Evolutionary conservation across 2,888 invertebrate species (phyloP).

Genomic region (Chrysomela aeneicollis): DNA sequence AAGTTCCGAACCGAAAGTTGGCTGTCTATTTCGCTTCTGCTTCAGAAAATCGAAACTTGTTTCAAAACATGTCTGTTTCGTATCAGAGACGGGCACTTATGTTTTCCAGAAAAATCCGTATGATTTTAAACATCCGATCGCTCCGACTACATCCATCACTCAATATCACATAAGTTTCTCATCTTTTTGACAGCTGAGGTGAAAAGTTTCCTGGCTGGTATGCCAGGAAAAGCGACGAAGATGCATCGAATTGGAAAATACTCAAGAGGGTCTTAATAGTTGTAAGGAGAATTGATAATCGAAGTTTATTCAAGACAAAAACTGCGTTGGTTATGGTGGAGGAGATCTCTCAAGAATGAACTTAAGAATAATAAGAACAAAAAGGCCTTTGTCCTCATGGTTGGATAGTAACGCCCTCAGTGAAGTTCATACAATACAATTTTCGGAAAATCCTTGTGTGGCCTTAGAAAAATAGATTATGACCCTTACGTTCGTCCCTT

Average conservation of each 20-base stretch:
- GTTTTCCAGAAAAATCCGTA: constrained; percentile 26
- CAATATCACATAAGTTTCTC: constrained; percentile 46
- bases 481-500: not conserved
- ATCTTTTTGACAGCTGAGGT: constrained; percentile 40
- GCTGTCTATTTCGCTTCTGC: not conserved
- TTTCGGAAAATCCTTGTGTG: not conserved
- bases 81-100: constrained; percentile 11
- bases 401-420: not conserved
- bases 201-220: constrained; percentile 36
- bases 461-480: constrained; percentile 2
- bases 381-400: not conserved
- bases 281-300: not conserved
- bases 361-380: not conserved
- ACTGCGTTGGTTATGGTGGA: no score
- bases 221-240: not conserved
- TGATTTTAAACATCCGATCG: constrained; percentile 25
- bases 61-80: constrained; percentile 7
- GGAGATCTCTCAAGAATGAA: no score
- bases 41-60: not conserved
- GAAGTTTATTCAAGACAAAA: not conserved
- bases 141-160: constrained; percentile 44
- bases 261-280: not conserved
- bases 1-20: not conserved
- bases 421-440: not conserved
- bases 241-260: not conserved